Percentiles rank a stretch among this genome's conserved stretches.
These are phyloP conservation scores for Yponomeuta sedellus DNA, from an alignment of 2,888 invertebrate species.

Conservation along the genomic window DNA sequence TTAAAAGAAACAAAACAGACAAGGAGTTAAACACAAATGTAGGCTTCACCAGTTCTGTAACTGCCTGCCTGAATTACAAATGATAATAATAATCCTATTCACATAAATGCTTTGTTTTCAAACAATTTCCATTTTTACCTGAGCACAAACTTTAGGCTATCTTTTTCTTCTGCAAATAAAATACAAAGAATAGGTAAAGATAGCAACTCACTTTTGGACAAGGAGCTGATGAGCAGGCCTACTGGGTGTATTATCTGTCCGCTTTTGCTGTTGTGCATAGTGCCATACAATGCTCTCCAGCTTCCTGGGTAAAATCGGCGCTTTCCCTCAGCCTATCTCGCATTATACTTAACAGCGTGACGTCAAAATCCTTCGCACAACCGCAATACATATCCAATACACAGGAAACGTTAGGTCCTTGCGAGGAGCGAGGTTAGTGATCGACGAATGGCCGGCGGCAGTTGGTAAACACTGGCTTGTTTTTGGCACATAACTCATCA, in stretches of 20 bases:
- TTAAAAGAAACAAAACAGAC: too few species aligned
- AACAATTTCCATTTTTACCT: background rate
- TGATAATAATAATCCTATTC: too few species aligned
- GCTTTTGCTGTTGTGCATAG: constrained; percentile 68
- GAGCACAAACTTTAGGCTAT: background rate
- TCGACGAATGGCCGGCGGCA: constrained; percentile 36
- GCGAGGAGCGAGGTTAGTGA: constrained; percentile 47
- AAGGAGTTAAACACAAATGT: too few species aligned
- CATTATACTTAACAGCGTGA: constrained; percentile 65
- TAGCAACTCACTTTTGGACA: constrained; percentile 64
- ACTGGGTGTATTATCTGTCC: constrained; percentile 66
- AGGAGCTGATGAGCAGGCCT: constrained; percentile 65
- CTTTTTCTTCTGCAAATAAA: constrained; percentile 5
- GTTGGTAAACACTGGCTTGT: constrained; percentile 46
- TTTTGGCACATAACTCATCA: constrained; percentile 40
- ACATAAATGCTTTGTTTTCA: constrained; percentile 12
- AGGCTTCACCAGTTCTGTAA: too few species aligned
- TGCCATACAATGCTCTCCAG: constrained; percentile 57
- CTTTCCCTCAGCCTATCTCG: constrained; percentile 70
- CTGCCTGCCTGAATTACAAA: too few species aligned
- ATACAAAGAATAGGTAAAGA: constrained; percentile 1
- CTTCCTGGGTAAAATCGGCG: constrained; percentile 58
- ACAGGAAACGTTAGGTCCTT: constrained; percentile 43
- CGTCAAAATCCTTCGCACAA: constrained; percentile 65
- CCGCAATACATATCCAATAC: constrained; percentile 42